Evolutionary conservation across 2,888 invertebrate species (phyloP), one percentile per base, ranked within the genome.

Genomic region (Dichetophora obliterata): DNA sequence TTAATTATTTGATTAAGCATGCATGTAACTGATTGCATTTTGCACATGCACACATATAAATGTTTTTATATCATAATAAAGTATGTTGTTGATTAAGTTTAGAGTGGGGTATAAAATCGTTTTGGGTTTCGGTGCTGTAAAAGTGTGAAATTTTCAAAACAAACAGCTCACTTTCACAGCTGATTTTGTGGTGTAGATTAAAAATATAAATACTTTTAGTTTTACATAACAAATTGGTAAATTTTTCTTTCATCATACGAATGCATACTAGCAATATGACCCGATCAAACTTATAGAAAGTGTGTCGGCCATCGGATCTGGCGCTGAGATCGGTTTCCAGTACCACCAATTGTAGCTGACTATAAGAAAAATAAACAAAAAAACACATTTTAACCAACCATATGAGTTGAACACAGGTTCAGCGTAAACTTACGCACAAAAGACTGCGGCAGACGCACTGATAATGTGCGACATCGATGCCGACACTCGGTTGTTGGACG

Each of bases 301-400:
- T 83, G 91, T 90, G 74, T 90, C 92, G 82, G 92, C 90, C 85
- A 90, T 92, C 86, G 91, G 89, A 79, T 91, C 90, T 68, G 93
- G 92, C 80, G 92, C 90, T 86, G 94, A 94, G 76, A 92, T 90
- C 37, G 94, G 93, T 84, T 93, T 91, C 93, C 94, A 94, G 84
- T 93, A 94, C 92, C 94, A 93, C 93, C 94, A 94, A 87, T 94
- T 94, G 86, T 93, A 94, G 90, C 92, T 93, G 83, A 94, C 94
- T 94, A 86, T 19, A 91, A 81, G 16, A 73, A 34, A 70, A 77
- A 43, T 8, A 43, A 43, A 43, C 14, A 43, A 43, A 43, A 43
- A 11, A 43, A 14, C 2, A 43, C n/a, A n/a, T n/a, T 11, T 43
- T 43, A 2, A 14, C 11, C 6, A 43, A 43, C 2, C 3, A 43